Percentiles rank a stretch among this genome's conserved stretches.
Evolutionary conservation across 2,888 invertebrate genomes (phyloP).

Genomic region (Nomada hirtipes): DNA sequence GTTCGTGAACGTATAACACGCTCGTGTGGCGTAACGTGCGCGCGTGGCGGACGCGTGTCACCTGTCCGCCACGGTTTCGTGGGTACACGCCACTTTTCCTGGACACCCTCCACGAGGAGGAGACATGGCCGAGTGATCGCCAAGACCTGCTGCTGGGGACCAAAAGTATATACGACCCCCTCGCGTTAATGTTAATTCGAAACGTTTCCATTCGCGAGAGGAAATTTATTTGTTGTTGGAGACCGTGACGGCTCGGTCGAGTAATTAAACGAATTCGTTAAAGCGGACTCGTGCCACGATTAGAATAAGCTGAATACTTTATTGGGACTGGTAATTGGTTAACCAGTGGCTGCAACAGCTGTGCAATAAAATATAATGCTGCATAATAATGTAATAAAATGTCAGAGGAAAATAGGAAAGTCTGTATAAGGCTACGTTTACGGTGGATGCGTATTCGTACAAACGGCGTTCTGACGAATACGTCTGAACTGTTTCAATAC

Average conservation of each 20-base stretch:
- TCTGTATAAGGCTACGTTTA: no score
- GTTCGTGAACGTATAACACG: slow-evolving; percentile 24
- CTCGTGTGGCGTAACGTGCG: slow-evolving; percentile 64
- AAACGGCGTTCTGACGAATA: no score
- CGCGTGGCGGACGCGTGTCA: slow-evolving; percentile 83
- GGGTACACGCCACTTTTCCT: slow-evolving; percentile 73
- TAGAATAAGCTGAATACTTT: not conserved
- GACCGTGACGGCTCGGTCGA: slow-evolving; percentile 3
- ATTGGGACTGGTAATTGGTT: not conserved
- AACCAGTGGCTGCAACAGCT: not conserved
- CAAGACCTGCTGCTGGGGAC: slow-evolving; percentile 73
- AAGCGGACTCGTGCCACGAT: not conserved
- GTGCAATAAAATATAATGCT: not conserved
- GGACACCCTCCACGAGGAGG: slow-evolving; percentile 74
- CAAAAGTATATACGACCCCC: slow-evolving; percentile 46
- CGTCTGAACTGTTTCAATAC: no score
- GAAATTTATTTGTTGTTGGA: slow-evolving; percentile 48
- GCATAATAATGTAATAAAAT: not conserved
- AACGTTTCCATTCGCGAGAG: slow-evolving; percentile 37
- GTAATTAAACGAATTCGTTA: slow-evolving; percentile 12
- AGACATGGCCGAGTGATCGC: slow-evolving; percentile 79
- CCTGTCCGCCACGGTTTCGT: slow-evolving; percentile 82
- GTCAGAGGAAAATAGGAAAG: no score
- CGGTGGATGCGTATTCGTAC: no score
- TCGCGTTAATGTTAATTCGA: slow-evolving; percentile 15